Conservation (phyloP, 2,888 invertebrate genomes). For the Andrena trimmerana region DNA sequence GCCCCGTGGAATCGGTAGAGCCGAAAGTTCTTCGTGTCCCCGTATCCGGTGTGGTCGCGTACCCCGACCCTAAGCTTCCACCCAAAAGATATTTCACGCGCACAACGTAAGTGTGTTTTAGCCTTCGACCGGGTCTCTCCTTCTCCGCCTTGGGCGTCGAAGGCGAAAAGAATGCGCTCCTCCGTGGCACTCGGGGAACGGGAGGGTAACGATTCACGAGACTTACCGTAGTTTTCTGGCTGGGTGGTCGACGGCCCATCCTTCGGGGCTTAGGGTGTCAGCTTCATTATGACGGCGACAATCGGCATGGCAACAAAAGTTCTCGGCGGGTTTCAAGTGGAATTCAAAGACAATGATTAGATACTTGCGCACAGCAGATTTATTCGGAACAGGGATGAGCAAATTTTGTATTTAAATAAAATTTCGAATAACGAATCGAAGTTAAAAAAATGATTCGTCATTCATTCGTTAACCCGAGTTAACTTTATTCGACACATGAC, state of each 20-base stretch:
- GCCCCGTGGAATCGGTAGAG: conserved; percentile 64
- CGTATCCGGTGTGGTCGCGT: conserved; percentile 24
- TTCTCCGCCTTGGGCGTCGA: background rate
- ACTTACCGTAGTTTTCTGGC: conserved; percentile 6
- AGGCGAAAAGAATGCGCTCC: conserved; percentile 26
- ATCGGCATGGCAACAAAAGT: background rate
- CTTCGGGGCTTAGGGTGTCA: background rate
- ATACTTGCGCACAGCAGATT: too few species aligned
- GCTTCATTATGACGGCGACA: background rate
- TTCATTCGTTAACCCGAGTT: too few species aligned
- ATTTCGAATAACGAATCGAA: too few species aligned
- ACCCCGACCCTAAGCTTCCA: conserved; percentile 42
- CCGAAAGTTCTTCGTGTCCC: conserved; percentile 53
- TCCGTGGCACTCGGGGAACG: background rate
- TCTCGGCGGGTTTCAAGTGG: background rate
- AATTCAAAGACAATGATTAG: background rate
- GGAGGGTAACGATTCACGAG: background rate
- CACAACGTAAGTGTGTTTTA: conserved; percentile 30
- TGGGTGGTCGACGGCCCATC: conserved; percentile 1
- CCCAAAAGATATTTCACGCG: conserved; percentile 47
- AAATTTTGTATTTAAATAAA: too few species aligned
- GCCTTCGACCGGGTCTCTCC: background rate
- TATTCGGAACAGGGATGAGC: too few species aligned
- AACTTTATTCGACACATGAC: too few species aligned
- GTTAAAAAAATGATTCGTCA: too few species aligned